Base-by-base conservation (phyloP, 2,113 vertebrate genomes). In the Channa argus region DNA sequence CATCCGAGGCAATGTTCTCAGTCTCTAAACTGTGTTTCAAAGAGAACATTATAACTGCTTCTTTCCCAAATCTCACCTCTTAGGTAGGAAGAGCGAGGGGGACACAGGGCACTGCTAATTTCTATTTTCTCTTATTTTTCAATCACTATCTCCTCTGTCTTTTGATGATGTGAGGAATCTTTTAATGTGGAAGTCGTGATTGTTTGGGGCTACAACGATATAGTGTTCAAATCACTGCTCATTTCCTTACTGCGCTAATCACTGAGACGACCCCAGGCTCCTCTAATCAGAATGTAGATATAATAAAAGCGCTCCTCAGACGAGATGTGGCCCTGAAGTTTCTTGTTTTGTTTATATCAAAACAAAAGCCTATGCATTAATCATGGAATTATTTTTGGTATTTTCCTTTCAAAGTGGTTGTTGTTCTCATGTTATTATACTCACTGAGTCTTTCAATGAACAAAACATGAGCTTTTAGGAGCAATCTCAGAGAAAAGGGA, bases 221-320 rank as follows among this genome's bases (percentile, higher is more conserved):
- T 71, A 51, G 51, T 55, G 70, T 63, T 83, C 5, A 59, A 84
- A 82, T 84, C 59, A 61, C 10, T 80, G 44, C 56, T 84, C 15
- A 52, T 86, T 82, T 82, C 24, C 77, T 79, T 43, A 73, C 47
- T 59, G 66, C 10, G 61, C 46, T 80, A 65, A 89, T 92, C 79
- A 80, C 61, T 6, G 33, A 62, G 55, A 45, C 14, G 65, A 59
- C 77, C 77, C 38, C 15, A 9, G 70, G 64, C 74, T 71, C 51
- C 60, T 54, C 70, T 77, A 77, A 89, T 88, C 69, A 72, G 6
- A 63, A 12, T 53, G 45, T 59, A 71, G 65, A 75, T 66, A 61
- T 66, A 47, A 82, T 69, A 72, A 73, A 80, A 43, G 2, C 15
- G 3, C 63, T 71, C 34, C 68, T 58, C 58, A 71, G 62, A 77